Evolutionary conservation across 2,888 invertebrate genomes (phyloP).

Genomic region (Papilio demoleus): DNA sequence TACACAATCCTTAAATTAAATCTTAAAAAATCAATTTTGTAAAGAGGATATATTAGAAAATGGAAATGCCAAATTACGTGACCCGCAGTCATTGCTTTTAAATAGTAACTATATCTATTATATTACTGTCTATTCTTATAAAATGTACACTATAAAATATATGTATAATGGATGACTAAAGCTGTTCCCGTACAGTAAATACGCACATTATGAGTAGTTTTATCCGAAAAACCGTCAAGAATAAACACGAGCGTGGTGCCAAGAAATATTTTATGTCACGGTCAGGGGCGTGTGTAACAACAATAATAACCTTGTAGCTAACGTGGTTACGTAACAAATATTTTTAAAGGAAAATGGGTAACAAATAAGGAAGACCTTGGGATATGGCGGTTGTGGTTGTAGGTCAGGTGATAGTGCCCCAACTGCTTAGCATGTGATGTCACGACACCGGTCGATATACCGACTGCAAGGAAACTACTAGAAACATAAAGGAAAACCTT

Average conservation of each 20-base stretch:
- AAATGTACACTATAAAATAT: too few relatives aligned
- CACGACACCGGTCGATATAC: constrained; percentile 7
- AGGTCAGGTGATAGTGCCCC: not conserved
- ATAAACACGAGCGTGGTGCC: constrained; percentile 2
- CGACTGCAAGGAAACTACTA: not conserved
- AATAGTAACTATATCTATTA: too few relatives aligned
- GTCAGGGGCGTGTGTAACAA: constrained; percentile 3
- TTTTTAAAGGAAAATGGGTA: constrained; percentile 18
- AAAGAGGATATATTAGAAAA: too few relatives aligned
- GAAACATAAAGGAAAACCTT: constrained; percentile 17
- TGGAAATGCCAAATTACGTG: too few relatives aligned
- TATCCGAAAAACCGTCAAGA: not conserved
- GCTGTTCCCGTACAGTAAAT: not conserved
- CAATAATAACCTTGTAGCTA: not conserved
- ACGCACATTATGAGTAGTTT: not conserved
- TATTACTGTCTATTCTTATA: too few relatives aligned
- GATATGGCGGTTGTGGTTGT: not conserved
- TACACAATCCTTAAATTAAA: too few relatives aligned
- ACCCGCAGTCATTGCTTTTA: too few relatives aligned
- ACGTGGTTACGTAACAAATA: not conserved
- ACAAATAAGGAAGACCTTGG: constrained; percentile 28
- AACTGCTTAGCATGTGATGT: constrained; percentile 13
- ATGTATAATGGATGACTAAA: too few relatives aligned
- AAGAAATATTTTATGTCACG: constrained; percentile 11
- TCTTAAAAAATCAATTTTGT: too few relatives aligned